Evolutionary conservation across 1,140 invertebrate species (phyloP), one percentile per base, ranked within the genome.

Genomic region (Macrostomum lignano): DNA sequence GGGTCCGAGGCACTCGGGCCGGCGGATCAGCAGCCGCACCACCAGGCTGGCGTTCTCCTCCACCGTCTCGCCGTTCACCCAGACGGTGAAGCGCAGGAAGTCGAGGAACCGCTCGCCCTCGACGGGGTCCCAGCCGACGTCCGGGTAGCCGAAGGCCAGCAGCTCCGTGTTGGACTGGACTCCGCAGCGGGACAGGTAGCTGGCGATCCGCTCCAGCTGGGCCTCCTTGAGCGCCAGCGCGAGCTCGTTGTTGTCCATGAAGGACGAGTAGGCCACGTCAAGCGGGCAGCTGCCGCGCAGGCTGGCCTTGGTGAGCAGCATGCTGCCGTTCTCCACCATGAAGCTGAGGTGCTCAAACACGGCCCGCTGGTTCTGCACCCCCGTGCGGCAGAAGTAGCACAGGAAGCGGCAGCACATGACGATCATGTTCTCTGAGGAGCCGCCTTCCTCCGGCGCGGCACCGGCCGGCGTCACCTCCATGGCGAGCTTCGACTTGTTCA

Each of bases 271-370:
- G 23, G 86, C 84, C 7, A 99, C 91, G 59, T 98, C 91, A 7
- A 99, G 61, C 6, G 91, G 91, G 11, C 88, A 96, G 3, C 81
- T 91, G 2, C 91, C 91, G 48, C 91, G 63, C 14, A 98, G 60
- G 34, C 84, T 94, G 3, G 91, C 40, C 47, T 47, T 40, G 62
- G 60, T 64, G 14, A 98, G 60, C 15, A 98, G 61, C 62, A 98
- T 98, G 47, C 91, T 94, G 42, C 81, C 88, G 64, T 99, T 94
- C 49, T 98, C 91, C 34, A 98, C 51, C 11, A 98, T 54, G 51
- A 96, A 98, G 48, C 81, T 75, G 40, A 98, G 74, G 58, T 98
- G 86, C 52, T 98, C 88, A 60, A 98, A 98, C 91, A 98, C 98
- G 3, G 91, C 88, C 52, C 91, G 84, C 52, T 98, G 91, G 62